phyloP scores from a whole-genome alignment of 2,888 invertebrate species.

The Acanthococcus lagerstroemiae region DNA sequence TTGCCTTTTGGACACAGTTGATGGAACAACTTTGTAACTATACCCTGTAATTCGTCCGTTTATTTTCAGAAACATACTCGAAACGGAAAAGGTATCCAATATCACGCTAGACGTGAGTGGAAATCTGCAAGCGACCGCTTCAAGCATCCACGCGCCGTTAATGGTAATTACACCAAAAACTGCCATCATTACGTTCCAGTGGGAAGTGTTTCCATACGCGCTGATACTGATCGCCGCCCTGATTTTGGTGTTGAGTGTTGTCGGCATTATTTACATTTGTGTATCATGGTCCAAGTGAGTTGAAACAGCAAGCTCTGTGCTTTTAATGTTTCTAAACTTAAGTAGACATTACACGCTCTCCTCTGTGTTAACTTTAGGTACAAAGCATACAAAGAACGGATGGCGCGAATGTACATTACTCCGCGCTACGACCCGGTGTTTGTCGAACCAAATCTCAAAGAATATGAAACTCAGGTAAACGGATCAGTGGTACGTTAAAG shows the following conservation, averaged over 20 bases:
- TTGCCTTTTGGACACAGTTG: no score
- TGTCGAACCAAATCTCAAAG: slow-evolving; percentile 71
- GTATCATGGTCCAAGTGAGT: slow-evolving; percentile 72
- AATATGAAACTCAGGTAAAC: slow-evolving; percentile 80
- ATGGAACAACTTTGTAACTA: no score
- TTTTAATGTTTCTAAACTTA: background rate
- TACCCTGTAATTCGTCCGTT: background rate
- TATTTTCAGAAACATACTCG: slow-evolving; percentile 43
- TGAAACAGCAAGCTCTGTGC: background rate
- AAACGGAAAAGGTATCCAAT: slow-evolving; percentile 53
- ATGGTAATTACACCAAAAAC: slow-evolving; percentile 42
- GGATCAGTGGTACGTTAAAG: no score
- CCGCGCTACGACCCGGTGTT: slow-evolving; percentile 64
- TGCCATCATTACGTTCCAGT: slow-evolving; percentile 47
- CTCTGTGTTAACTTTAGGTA: slow-evolving; percentile 49
- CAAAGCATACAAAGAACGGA: slow-evolving; percentile 75
- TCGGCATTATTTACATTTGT: slow-evolving; percentile 86
- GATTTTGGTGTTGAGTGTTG: slow-evolving; percentile 75
- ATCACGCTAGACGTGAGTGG: slow-evolving; percentile 59
- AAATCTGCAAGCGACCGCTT: slow-evolving; percentile 56
- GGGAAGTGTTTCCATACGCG: slow-evolving; percentile 76
- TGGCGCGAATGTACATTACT: slow-evolving; percentile 60
- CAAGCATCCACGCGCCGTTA: slow-evolving; percentile 53
- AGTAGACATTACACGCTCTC: background rate
- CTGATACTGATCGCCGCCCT: slow-evolving; percentile 78